Percentiles rank a stretch among this genome's conserved stretches.
Evolutionary conservation across 2,888 invertebrate genomes (phyloP).

Genomic region (Ochropleura leucogaster): DNA sequence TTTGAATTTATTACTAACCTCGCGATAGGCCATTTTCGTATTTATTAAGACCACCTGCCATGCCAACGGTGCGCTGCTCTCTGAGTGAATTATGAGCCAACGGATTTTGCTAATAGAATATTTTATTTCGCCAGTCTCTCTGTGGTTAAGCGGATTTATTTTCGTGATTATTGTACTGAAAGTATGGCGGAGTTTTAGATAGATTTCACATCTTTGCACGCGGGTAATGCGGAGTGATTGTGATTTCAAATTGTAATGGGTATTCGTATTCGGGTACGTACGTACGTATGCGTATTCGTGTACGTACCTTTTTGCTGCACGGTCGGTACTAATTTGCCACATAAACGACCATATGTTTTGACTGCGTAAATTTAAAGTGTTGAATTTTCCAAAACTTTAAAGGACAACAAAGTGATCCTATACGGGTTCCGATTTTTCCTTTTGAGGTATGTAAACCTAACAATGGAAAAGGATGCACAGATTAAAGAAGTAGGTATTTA

Average conservation of each 20-base stretch:
- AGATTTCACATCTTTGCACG: conserved; percentile 22
- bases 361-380: too few relatives aligned
- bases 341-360: too few relatives aligned
- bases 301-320: too few relatives aligned
- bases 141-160: conserved; percentile 81
- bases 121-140: conserved; percentile 83
- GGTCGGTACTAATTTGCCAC: too few relatives aligned
- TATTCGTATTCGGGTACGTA: not conserved
- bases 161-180: conserved; percentile 70
- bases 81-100: conserved; percentile 87
- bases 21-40: conserved; percentile 88
- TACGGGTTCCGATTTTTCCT: too few relatives aligned
- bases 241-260: conserved; percentile 28
- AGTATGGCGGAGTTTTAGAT: conserved; percentile 62
- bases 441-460: too few relatives aligned
- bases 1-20: conserved; percentile 90
- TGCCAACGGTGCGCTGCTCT: conserved; percentile 80
- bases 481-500: too few relatives aligned
- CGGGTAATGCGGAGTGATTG: conserved; percentile 9
- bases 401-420: too few relatives aligned
- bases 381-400: too few relatives aligned
- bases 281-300: too few relatives aligned
- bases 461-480: too few relatives aligned
- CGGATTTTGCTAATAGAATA: conserved; percentile 89
- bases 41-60: conserved; percentile 90